Conservation (phyloP, 2,888 invertebrate species). For the Cryptus viduatorius region DNA sequence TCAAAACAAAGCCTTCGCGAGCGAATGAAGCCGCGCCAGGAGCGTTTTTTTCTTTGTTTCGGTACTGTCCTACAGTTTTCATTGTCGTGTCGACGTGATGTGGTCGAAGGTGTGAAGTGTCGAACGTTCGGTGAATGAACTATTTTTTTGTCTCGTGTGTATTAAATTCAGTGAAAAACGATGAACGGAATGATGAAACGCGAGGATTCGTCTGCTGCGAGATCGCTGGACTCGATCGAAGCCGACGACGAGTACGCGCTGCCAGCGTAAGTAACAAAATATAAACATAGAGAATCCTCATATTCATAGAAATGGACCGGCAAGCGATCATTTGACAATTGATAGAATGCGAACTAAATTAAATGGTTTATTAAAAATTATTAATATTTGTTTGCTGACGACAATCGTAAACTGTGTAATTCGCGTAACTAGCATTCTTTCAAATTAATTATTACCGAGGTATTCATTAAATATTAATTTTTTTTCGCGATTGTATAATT, state of each 20-base stretch:
- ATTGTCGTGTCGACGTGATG: background rate
- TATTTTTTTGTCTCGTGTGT: background rate
- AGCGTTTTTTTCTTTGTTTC: background rate
- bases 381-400: no score
- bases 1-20: slow-evolving; percentile 23
- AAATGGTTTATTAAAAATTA: no score
- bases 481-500: no score
- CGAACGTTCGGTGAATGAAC: background rate
- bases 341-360: no score
- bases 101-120: background rate
- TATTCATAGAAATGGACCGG: no score
- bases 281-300: background rate
- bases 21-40: background rate
- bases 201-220: background rate
- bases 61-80: no score
- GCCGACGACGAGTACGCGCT: slow-evolving; percentile 1
- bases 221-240: background rate
- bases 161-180: background rate
- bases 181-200: slow-evolving; percentile 7
- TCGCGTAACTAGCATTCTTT: no score
- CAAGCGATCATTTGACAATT: no score
- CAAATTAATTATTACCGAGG: no score
- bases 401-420: no score
- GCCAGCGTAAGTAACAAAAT: slow-evolving; percentile 44
- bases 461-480: no score